Base-by-base conservation (phyloP, 1,140 invertebrate species). In the Bombus haemorrhoidalis region DNA sequence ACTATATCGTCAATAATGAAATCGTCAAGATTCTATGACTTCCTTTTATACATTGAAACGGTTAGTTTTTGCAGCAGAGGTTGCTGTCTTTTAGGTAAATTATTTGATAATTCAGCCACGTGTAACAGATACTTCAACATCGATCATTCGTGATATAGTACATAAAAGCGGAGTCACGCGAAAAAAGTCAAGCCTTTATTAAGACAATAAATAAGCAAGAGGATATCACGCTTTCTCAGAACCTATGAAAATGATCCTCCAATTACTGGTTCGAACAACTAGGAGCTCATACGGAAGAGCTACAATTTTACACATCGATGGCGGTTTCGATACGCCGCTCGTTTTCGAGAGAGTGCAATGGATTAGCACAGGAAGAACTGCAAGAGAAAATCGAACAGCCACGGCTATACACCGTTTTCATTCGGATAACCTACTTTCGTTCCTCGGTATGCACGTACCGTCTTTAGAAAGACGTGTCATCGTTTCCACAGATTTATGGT, bases 371-470 rank as follows among this genome's bases (percentile, higher is more conserved):
- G 87, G 82, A 87, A 79, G 85, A 69, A 85, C 53, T 71, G 85
- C 53, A 68, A 80, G 86, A 89, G 88, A 90, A 89, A 90, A 90
- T 82, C 89, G 88, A 87, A 90, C 87, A 83, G 76, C 69, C 84
- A 76, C 64, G 81, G 57, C 68, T 66, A 75, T 74, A 37, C 57
- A 47, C 79, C 62, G 81, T 89, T 68, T 89, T 88, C 88, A 87
- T 90, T 90, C 88, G 66, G 75, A 85, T 90, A 90, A 89, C 89
- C 89, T 86, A 90, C 89, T 90, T 90, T 90, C 89, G 85, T 85
- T 59, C 85, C 77, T n/a, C 75, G 82, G 86, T 57, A 89, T 87
- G 82, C 71, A 85, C 78, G 37, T 72, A 72, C 62, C 78, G 82
- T 90, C 88, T 77, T 78, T 34, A 62, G 76, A 81, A 80, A 39